Base-by-base conservation (phyloP, 2,888 invertebrate species). In the Ommatoiulus sabulosus region DNA sequence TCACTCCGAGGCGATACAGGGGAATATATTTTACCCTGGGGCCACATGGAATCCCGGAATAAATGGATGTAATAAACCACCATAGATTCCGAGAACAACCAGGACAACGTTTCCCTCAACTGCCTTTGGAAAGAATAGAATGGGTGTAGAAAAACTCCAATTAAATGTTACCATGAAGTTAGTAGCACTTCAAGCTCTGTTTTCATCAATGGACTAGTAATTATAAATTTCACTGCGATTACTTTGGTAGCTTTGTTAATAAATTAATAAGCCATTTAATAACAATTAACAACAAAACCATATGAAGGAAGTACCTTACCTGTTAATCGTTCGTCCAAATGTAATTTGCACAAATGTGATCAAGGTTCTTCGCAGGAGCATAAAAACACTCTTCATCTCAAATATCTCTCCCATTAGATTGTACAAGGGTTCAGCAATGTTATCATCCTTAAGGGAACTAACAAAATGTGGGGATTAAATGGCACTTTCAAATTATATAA, bases 271-370 rank as follows among this genome's bases (percentile, higher is more conserved):
- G n/a, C n/a, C n/a, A n/a, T n/a, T n/a, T n/a, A n/a, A n/a, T n/a
- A n/a, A n/a, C n/a, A n/a, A n/a, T n/a, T n/a, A n/a, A n/a, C n/a
- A n/a, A n/a, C n/a, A n/a, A n/a, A n/a, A n/a, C n/a, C n/a, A n/a
- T n/a, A n/a, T n/a, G n/a, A n/a, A n/a, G n/a, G n/a, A n/a, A n/a
- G n/a, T n/a, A n/a, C n/a, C 52, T 89, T 89, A 93, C 93, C 93
- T 93, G 92, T 97, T 98, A 86, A 98, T 98, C 89, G 97, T 97
- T 90, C 97, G 94, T n/a, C 97, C 97, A 92, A 97, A 97, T 0
- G 97, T 96, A 89, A 97, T 96, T 93, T 97, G 97, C 44, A 98
- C 97, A 93, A 98, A 97, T 2, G 96, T 96, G 91, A 98, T 97
- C 35, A 98, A 94, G 43, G 97, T 97, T 92, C 96, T 96, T 90